Conservation (phyloP, 2,888 invertebrate species). For the Andrena bucephala region DNA sequence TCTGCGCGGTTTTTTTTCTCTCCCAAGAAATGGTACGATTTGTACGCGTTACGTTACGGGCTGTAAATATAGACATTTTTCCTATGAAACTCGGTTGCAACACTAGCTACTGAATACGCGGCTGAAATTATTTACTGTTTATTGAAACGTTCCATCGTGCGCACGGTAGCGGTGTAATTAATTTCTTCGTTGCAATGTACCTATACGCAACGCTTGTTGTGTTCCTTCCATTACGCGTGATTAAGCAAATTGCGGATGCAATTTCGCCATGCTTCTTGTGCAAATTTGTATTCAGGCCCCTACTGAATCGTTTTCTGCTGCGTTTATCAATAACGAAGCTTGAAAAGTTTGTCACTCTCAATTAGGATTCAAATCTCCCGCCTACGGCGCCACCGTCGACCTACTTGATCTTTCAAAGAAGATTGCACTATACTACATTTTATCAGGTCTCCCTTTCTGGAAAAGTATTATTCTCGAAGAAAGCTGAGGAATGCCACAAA, state of each 20-base stretch:
- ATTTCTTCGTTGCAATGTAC: slow-evolving; percentile 22
- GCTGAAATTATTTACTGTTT: slow-evolving; percentile 48
- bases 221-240: background rate
- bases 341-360: background rate
- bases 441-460: background rate
- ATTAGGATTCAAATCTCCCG: background rate
- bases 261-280: background rate
- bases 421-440: background rate
- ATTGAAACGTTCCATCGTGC: slow-evolving; percentile 20
- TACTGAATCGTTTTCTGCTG: background rate
- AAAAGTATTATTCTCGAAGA: background rate
- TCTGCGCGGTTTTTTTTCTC: slow-evolving; percentile 1
- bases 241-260: background rate
- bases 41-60: slow-evolving; percentile 8
- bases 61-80: slow-evolving; percentile 6
- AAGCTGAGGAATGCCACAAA: background rate
- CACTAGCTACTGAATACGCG: slow-evolving; percentile 33
- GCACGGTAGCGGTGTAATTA: slow-evolving; percentile 29
- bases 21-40: background rate
- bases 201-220: slow-evolving; percentile 8
- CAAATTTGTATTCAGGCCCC: background rate
- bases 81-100: slow-evolving; percentile 37
- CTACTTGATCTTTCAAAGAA: background rate
- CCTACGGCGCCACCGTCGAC: background rate
- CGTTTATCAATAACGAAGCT: background rate